A percentile compares a stretch with the other conserved stretches of the same genome.
phyloP scores from a whole-genome alignment of 2,797 vertebrate genomes.

The Alfaro cultratus region DNA sequence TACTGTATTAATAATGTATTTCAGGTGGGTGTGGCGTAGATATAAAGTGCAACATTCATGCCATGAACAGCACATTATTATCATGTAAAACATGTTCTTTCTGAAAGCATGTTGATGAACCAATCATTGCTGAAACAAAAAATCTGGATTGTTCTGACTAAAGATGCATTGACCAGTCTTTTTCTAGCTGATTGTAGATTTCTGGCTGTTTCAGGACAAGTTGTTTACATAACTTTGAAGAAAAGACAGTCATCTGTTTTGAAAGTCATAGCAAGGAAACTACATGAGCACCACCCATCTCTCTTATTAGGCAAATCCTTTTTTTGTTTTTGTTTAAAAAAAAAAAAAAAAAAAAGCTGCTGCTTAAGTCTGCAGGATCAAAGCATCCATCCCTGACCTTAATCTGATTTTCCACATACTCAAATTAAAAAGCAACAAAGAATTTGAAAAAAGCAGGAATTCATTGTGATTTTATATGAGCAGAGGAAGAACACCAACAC shows the following conservation, averaged over 20 bases:
- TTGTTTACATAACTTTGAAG: not conserved
- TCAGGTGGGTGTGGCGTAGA: not conserved
- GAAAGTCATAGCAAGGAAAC: not conserved
- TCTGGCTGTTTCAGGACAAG: not conserved
- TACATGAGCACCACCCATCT: not conserved
- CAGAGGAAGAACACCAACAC: not conserved
- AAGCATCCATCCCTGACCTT: not conserved
- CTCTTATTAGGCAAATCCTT: not conserved
- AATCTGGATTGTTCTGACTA: constrained; percentile 8
- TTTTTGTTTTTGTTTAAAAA: not conserved
- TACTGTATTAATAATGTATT: not conserved
- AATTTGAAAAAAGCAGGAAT: not conserved
- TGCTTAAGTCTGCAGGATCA: not conserved
- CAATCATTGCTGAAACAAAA: constrained; percentile 9
- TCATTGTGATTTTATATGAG: not conserved
- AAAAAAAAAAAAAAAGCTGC: not conserved
- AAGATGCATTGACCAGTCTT: not conserved
- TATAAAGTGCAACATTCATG: not conserved
- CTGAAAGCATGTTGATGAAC: not conserved
- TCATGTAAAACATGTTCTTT: constrained; percentile 13
- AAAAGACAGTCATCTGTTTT: not conserved
- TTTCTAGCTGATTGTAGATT: not conserved
- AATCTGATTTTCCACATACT: not conserved
- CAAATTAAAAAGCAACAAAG: not conserved
- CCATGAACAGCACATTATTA: not conserved